Evolutionary conservation across 2,888 invertebrate species (phyloP).

Genomic region (Drosophila kuntzei): DNA sequence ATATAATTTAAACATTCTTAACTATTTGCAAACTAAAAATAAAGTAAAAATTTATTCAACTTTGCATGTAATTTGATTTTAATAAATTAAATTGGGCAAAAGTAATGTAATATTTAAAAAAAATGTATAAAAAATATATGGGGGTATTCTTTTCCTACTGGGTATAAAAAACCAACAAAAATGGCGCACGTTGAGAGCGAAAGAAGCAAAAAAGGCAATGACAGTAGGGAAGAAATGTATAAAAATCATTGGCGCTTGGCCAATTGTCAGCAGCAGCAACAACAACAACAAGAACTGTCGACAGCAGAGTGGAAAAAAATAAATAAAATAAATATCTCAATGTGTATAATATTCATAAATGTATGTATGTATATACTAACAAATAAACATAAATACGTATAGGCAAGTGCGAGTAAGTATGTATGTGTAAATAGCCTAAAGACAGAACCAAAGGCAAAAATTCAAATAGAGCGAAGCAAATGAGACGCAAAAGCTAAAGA

Average conservation of each 20-base stretch:
- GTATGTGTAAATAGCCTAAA: slow-evolving; percentile 16
- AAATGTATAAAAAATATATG: no score
- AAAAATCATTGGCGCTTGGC: slow-evolving; percentile 76
- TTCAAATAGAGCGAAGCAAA: slow-evolving; percentile 58
- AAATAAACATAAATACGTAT: slow-evolving; percentile 21
- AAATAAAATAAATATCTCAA: slow-evolving; percentile 40
- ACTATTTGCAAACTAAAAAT: background rate
- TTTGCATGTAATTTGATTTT: no score
- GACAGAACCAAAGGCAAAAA: slow-evolving; percentile 30
- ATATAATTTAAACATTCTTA: background rate
- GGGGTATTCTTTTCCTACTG: background rate
- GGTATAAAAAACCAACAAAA: slow-evolving; percentile 13
- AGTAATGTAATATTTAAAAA: no score
- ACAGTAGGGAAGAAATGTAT: slow-evolving; percentile 46
- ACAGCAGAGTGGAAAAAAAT: slow-evolving; percentile 44
- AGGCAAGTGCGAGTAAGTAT: slow-evolving; percentile 32
- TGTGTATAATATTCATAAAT: slow-evolving; percentile 42
- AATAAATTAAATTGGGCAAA: background rate
- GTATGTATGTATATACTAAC: slow-evolving; percentile 14
- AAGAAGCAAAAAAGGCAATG: slow-evolving; percentile 30
- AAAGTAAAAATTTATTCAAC: background rate
- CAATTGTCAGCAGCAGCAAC: slow-evolving; percentile 64
- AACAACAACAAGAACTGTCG: slow-evolving; percentile 44
- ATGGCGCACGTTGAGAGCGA: slow-evolving; percentile 21
- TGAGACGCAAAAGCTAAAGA: slow-evolving; percentile 44